phyloP scores from a whole-genome alignment of 37 sponge, comb jelly and placozoan genomes.

The Tethya wilhelma region DNA sequence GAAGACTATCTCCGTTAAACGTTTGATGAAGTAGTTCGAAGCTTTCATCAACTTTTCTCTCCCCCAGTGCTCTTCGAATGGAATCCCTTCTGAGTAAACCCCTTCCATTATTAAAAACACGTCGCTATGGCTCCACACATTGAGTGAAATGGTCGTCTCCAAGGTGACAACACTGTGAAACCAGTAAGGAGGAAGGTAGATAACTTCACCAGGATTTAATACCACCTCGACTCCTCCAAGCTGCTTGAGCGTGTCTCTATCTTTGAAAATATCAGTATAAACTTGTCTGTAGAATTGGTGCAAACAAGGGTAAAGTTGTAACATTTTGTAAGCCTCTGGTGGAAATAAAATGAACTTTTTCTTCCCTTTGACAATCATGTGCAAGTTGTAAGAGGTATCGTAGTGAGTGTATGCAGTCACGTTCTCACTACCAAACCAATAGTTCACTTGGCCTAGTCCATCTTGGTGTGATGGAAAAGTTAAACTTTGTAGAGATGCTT shows the following conservation, averaged over 20 bases:
- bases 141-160: slow-evolving; percentile 67
- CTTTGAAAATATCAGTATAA: slow-evolving; percentile 22
- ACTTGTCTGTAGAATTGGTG: slow-evolving; percentile 69
- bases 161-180: slow-evolving; percentile 73
- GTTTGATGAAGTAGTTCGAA: slow-evolving; percentile 19
- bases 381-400: slow-evolving; percentile 80
- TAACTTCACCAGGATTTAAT: slow-evolving; percentile 40
- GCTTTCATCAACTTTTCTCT: slow-evolving; percentile 37
- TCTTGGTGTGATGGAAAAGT: slow-evolving; percentile 32
- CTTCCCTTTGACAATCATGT: slow-evolving; percentile 38
- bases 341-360: slow-evolving; percentile 69
- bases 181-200: slow-evolving; percentile 81
- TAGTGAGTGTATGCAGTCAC: slow-evolving; percentile 82
- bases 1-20: not conserved
- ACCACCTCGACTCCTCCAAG: slow-evolving; percentile 13
- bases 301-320: slow-evolving; percentile 59
- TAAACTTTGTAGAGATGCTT: slow-evolving; percentile 6
- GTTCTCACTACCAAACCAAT: slow-evolving; percentile 57
- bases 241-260: not conserved
- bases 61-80: slow-evolving; percentile 69
- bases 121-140: slow-evolving; percentile 72
- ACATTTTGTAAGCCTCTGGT: slow-evolving; percentile 36
- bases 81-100: slow-evolving; percentile 34
- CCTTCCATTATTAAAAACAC: slow-evolving; percentile 52
- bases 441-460: slow-evolving; percentile 64